Base-by-base conservation (phyloP, 2,888 invertebrate genomes). In the Anticlea derivata region DNA sequence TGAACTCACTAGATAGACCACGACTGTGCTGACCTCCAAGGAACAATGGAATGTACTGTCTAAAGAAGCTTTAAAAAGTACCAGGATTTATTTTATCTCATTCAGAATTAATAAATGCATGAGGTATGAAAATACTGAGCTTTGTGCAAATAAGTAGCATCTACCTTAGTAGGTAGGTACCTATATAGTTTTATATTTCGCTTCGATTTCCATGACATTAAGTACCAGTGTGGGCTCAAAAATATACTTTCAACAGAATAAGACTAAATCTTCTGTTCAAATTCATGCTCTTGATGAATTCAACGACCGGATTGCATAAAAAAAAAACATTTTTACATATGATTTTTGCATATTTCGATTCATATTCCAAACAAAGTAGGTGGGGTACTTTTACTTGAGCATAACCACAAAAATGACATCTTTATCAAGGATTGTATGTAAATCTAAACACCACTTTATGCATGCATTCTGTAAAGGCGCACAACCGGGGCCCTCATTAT, bases 1-100 rank as follows among this genome's bases (percentile, higher is more conserved):
- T 75, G 76, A 81, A 75, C 72, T 70, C 73, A 75, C 78, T 78
- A 45, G 49, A 73, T 72, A 75, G 75, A 73, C 78, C 62, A 70
- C 52, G 24, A 31, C 50, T 48, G 33, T 20, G 49, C 54, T 65
- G 63, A 65, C 65, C 58, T 8, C 39, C 26, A 29, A 13, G 54
- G 56, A 68, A 67, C 71, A 70, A 71, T 66, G 63, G 51, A 34
- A 29, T 44, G 47, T 34, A 30, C 7, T 41, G 34, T 33, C 33
- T 20, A 34, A 35, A 37, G 50, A 31, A 44, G 45, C 48, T 43
- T 47, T 44, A 27, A 35, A 51, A 35, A 35, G 34, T 24, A 24
- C 24, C 35, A 24, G 30, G 12, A 31, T 26, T 45, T 44, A 34
- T 39, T 44, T 41, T 43, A 12, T 29, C 37, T 30, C 24, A 41